A percentile compares a stretch with the other conserved stretches of the same genome.
Conservation (phyloP, 2,888 invertebrate species). For the Leptopterna dolabrata region DNA sequence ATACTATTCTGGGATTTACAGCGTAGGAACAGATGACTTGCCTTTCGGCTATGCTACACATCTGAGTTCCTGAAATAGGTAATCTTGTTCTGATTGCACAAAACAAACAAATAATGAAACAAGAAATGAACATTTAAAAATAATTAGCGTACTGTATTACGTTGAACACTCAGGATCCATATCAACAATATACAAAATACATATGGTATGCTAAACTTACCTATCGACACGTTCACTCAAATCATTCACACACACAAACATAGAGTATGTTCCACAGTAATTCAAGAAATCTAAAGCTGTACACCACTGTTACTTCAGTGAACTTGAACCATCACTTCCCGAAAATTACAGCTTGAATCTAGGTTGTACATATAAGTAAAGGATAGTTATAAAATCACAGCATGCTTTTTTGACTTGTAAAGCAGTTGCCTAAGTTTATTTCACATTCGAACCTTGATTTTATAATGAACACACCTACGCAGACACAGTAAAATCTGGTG, state of each 20-base stretch:
- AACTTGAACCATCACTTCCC: neutral
- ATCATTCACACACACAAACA: constrained; percentile 9
- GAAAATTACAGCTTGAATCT: constrained; percentile 16
- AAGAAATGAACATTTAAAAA: neutral
- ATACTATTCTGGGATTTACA: neutral
- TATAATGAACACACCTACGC: neutral
- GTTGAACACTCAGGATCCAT: constrained; percentile 27
- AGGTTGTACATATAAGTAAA: constrained; percentile 30
- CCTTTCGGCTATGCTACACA: constrained; percentile 8
- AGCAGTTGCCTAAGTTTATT: constrained; percentile 32
- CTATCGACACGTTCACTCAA: constrained; percentile 5
- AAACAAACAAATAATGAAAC: neutral
- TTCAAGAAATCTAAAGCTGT: constrained; percentile 5
- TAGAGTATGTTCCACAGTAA: constrained; percentile 16
- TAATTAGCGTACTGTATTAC: constrained; percentile 31
- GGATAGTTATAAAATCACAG: constrained; percentile 22
- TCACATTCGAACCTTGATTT: neutral
- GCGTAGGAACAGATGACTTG: constrained; percentile 11
- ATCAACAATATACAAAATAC: constrained; percentile 32
- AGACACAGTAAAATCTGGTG: constrained; percentile 2
- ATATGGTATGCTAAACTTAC: constrained; percentile 16
- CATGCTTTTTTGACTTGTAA: constrained; percentile 39
- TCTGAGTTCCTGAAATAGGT: neutral
- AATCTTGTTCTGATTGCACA: constrained; percentile 13
- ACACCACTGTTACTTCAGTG: neutral